Percentiles rank a stretch among this genome's conserved stretches.
These are phyloP conservation scores for Tetrao urogallus DNA, from an alignment of 2,113 vertebrate species.

Conservation along the genomic window DNA sequence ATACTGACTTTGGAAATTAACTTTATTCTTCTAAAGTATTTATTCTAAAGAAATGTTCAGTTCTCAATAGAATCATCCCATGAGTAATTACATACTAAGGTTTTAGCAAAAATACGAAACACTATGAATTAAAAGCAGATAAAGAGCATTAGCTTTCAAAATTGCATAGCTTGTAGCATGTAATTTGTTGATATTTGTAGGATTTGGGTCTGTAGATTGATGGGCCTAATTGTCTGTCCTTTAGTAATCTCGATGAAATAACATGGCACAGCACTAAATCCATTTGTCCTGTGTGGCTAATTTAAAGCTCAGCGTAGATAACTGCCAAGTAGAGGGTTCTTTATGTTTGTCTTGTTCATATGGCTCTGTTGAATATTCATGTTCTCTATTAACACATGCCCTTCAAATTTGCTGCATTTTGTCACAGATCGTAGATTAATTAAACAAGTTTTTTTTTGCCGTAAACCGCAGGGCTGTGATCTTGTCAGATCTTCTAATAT, in stretches of 20 bases:
- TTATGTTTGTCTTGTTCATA: background rate
- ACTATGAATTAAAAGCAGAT: slow-evolving; percentile 2
- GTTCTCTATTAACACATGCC: background rate
- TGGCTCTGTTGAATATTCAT: slow-evolving; percentile 10
- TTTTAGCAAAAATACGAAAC: background rate
- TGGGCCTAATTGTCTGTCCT: background rate
- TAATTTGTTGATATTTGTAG: slow-evolving; percentile 55
- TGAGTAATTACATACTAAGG: background rate
- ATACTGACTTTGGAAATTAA: background rate
- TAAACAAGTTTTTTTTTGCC: background rate
- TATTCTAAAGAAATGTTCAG: background rate
- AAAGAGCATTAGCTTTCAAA: slow-evolving; percentile 35
- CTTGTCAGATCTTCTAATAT: background rate
- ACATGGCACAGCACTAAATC: background rate
- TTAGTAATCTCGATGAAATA: slow-evolving; percentile 28
- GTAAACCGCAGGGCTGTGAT: background rate
- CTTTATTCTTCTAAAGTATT: background rate
- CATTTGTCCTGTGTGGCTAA: slow-evolving; percentile 7
- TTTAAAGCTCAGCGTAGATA: slow-evolving; percentile 29
- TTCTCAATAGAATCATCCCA: background rate
- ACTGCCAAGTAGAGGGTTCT: background rate
- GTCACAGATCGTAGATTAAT: background rate
- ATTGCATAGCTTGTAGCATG: background rate
- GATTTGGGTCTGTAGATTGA: slow-evolving; percentile 30
- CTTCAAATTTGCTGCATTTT: background rate